Percentiles rank a stretch among this genome's conserved stretches.
These are phyloP conservation scores for Conus ventricosus DNA, from an alignment of 1,140 invertebrate species.

Conservation along the genomic window DNA sequence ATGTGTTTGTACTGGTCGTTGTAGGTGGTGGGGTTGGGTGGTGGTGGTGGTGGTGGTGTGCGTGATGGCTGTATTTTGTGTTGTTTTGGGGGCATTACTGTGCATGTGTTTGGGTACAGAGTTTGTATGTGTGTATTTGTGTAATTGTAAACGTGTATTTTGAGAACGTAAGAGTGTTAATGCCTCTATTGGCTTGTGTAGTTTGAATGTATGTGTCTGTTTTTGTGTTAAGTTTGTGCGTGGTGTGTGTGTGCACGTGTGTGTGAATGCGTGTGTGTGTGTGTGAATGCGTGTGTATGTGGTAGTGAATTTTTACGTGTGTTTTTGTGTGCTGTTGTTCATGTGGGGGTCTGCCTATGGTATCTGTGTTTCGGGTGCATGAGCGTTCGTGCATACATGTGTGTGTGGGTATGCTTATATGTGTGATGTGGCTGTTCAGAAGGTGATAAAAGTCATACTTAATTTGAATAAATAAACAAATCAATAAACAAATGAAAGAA, in stretches of 20 bases:
- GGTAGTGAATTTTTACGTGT: background rate
- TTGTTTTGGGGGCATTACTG: background rate
- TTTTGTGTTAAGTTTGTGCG: background rate
- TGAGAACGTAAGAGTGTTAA: too few relatives aligned
- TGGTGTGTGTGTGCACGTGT: background rate
- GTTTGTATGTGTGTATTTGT: too few relatives aligned
- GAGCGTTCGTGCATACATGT: background rate
- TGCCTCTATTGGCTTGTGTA: too few relatives aligned
- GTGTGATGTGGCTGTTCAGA: background rate
- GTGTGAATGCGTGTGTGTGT: background rate
- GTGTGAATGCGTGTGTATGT: too few relatives aligned
- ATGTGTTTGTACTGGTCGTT: background rate
- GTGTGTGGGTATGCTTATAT: background rate
- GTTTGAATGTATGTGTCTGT: background rate
- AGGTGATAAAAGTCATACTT: too few relatives aligned
- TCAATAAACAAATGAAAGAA: too few relatives aligned
- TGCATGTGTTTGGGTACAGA: too few relatives aligned
- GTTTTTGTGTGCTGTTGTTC: background rate
- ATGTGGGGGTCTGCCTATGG: background rate
- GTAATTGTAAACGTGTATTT: too few relatives aligned
- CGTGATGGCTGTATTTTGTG: background rate
- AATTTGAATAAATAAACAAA: too few relatives aligned
- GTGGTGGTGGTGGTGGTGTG: too few relatives aligned
- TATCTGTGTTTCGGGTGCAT: background rate
- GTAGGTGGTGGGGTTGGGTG: conserved; percentile 64